These are phyloP conservation scores for Brevimyrus niger DNA, from an alignment of 2,113 vertebrate genomes.

Conservation along the genomic window DNA sequence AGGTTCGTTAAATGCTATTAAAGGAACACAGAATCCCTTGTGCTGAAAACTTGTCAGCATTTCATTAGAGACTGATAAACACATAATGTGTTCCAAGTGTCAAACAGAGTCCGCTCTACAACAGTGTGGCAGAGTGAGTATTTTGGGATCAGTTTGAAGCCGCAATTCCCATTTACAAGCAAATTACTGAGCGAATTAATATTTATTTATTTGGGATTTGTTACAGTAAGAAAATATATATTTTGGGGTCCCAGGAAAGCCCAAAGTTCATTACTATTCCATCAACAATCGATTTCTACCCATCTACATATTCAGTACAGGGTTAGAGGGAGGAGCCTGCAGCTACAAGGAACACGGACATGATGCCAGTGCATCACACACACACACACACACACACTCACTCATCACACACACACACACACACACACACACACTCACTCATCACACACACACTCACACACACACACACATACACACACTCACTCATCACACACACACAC, in stretches of 20 bases:
- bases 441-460: too few species aligned
- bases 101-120: slow-evolving; percentile 42
- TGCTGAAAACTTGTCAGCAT: slow-evolving; percentile 55
- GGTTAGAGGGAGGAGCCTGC: background rate
- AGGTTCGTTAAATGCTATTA: slow-evolving; percentile 62
- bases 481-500: too few species aligned
- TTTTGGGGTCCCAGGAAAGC: slow-evolving; percentile 21
- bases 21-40: slow-evolving; percentile 53
- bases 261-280: background rate
- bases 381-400: background rate
- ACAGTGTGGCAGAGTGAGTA: slow-evolving; percentile 33
- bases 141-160: slow-evolving; percentile 43
- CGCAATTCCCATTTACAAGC: slow-evolving; percentile 43
- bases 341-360: background rate
- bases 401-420: background rate
- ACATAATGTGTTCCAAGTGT: slow-evolving; percentile 55
- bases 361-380: slow-evolving; percentile 2
- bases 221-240: slow-evolving; percentile 39
- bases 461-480: too few species aligned
- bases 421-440: background rate
- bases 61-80: slow-evolving; percentile 64
- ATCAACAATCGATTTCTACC: background rate
- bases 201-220: slow-evolving; percentile 18
- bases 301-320: background rate
- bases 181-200: slow-evolving; percentile 25